These are phyloP conservation scores for Anhinga anhinga DNA, from an alignment of 2,113 vertebrate genomes.

Conservation along the genomic window DNA sequence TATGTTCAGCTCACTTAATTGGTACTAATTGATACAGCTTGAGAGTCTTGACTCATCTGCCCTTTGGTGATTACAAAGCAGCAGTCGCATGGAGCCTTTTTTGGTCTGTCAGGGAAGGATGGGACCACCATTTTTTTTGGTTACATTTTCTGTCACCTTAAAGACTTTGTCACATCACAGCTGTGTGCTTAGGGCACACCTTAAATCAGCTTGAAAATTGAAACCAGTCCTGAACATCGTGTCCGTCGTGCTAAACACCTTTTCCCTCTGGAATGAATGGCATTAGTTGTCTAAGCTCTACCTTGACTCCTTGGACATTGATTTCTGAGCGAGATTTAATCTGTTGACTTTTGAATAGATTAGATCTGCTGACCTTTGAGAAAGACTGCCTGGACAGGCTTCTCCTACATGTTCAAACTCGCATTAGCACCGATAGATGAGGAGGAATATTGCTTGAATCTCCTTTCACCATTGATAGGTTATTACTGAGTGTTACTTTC, in stretches of 20 bases:
- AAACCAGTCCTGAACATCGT: background rate
- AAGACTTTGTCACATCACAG: background rate
- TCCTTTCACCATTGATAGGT: background rate
- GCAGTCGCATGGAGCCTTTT: background rate
- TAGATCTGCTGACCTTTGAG: background rate
- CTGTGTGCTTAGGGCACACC: background rate
- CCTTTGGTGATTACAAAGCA: background rate
- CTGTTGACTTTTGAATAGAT: background rate
- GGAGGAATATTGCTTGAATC: background rate
- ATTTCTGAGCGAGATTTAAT: background rate
- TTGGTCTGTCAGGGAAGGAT: background rate
- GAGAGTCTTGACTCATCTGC: background rate
- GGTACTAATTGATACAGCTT: background rate
- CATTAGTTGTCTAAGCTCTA: background rate
- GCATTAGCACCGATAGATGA: background rate
- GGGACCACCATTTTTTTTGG: background rate
- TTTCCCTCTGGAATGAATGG: background rate
- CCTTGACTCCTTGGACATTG: background rate
- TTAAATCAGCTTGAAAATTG: background rate
- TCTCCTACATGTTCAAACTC: background rate
- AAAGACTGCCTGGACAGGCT: background rate
- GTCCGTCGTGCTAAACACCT: background rate
- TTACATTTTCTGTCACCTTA: background rate
- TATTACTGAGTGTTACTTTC: background rate
- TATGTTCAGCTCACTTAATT: background rate